Evolutionary conservation across 1,140 invertebrate genomes (phyloP).

Genomic region (Drosophila pandora): DNA sequence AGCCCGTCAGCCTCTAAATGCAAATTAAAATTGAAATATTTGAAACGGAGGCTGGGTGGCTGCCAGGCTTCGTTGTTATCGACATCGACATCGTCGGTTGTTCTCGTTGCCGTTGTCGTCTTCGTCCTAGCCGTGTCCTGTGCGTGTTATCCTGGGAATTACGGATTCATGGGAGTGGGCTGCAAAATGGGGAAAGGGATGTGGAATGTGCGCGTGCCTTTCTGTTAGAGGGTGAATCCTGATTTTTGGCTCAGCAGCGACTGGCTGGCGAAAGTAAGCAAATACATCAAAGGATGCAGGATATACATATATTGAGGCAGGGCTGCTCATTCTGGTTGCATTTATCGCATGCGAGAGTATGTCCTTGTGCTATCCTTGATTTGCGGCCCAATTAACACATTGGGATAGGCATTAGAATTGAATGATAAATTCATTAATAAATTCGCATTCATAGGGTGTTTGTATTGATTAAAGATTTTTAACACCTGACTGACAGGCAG

Average conservation of each 20-base stretch:
- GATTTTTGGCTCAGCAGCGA: conserved; percentile 48
- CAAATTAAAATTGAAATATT: conserved; percentile 76
- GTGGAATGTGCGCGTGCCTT: conserved; percentile 45
- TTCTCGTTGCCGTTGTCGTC: conserved; percentile 50
- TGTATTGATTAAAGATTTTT: not conserved
- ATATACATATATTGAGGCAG: conserved; percentile 65
- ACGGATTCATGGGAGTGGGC: conserved; percentile 12
- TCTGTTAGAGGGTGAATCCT: conserved; percentile 48
- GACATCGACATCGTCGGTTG: conserved; percentile 32
- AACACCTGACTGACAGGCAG: conserved; percentile 44
- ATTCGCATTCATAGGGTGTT: not conserved
- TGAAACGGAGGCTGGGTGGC: conserved; percentile 58
- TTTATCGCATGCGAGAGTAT: conserved; percentile 67
- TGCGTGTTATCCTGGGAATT: conserved; percentile 54
- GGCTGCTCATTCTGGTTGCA: conserved; percentile 51
- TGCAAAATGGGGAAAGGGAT: conserved; percentile 14
- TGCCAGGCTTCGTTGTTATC: conserved; percentile 37
- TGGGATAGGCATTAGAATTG: conserved; percentile 20
- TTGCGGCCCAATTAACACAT: conserved; percentile 44
- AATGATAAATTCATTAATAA: conserved; percentile 31
- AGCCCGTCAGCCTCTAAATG: conserved; percentile 71
- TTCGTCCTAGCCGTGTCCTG: conserved; percentile 41
- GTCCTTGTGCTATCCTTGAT: conserved; percentile 3
- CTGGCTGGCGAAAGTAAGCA: conserved; percentile 73
- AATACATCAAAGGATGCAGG: conserved; percentile 71